Base-by-base conservation (phyloP, 2,797 vertebrate species). In the Eulemur rubriventer region DNA sequence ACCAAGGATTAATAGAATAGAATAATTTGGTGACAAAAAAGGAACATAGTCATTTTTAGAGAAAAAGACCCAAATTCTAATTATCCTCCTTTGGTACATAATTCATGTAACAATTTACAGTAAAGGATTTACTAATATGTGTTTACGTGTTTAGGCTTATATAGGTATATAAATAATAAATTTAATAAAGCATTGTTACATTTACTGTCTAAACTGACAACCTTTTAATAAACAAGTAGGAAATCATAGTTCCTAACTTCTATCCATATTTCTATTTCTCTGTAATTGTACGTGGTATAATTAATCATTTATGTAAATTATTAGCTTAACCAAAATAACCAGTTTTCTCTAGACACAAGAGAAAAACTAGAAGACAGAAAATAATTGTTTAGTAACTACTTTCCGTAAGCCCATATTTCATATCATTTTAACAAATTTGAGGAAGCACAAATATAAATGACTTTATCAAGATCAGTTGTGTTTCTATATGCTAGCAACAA, bases 401-500 rank as follows among this genome's bases (percentile, higher is more conserved):
- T 93, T 70, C 59, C 20, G 8, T 65, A 87, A 83, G 70, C 57
- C 73, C 33, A 13, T 67, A 82, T 94, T 92, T 80, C 67, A 55
- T 72, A 76, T 22, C 72, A 61, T 72, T 90, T 83, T 50, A 93
- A 80, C 50, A 88, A 91, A 81, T 80, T 90, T 79, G 50, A 96
- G 46, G 83, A 85, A 86, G 41, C 22, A 86, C 41, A 88, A 50
- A 48, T 70, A 72, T 52, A 61, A 72, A 30, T 85, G 55, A 65
- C n/a, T 86, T 95, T 41, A 84, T 11, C 48, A 84, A 43, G 72
- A 84, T 72, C 26, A 28, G 4, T 89, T 69, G n/a, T 76, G 72
- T 83, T 87, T 88, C 63, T 91, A 13, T 83, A 30, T 90, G 57
- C 52, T 55, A 69, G 73, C 35, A 63, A 65, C 5, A 94, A 67